Evolutionary conservation across 1,140 invertebrate genomes (phyloP).

Genomic region (Apis laboriosa): DNA sequence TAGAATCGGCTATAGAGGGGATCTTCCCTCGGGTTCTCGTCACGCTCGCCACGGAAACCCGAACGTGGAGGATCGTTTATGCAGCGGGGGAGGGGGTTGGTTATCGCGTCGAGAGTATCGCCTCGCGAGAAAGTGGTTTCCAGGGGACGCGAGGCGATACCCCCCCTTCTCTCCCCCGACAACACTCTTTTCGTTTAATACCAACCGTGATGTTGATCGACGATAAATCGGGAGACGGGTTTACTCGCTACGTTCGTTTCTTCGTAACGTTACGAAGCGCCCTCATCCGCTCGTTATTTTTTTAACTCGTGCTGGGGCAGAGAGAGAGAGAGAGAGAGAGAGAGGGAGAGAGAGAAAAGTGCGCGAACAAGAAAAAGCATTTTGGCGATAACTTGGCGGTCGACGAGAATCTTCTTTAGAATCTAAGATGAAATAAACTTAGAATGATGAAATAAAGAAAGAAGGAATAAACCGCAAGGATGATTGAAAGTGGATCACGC

Average conservation of each 20-base stretch:
- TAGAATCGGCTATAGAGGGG: constrained; percentile 15
- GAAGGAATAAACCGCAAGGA: neutral
- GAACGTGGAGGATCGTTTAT: constrained; percentile 27
- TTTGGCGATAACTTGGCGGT: neutral
- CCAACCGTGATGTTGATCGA: neutral
- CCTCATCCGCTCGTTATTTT: constrained; percentile 28
- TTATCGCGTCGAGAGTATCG: constrained; percentile 12
- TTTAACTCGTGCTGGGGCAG: neutral
- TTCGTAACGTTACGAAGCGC: constrained; percentile 11
- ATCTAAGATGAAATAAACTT: neutral
- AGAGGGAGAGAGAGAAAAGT: neutral
- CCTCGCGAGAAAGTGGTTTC: constrained; percentile 30
- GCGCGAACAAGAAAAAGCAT: no score
- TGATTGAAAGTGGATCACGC: constrained; percentile 3
- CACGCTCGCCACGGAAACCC: neutral
- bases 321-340: neutral
- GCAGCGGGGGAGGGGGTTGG: neutral
- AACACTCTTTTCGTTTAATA: no score
- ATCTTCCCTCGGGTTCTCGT: constrained; percentile 4
- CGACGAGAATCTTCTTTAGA: constrained; percentile 18
- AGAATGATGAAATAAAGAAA: neutral
- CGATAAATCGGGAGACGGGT: constrained; percentile 15
- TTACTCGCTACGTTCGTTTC: neutral
- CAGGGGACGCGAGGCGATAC: constrained; percentile 8
- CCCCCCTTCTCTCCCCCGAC: constrained; percentile 11